Evolutionary conservation across 2,888 invertebrate species (phyloP).

Genomic region (Plebejus melissa): DNA sequence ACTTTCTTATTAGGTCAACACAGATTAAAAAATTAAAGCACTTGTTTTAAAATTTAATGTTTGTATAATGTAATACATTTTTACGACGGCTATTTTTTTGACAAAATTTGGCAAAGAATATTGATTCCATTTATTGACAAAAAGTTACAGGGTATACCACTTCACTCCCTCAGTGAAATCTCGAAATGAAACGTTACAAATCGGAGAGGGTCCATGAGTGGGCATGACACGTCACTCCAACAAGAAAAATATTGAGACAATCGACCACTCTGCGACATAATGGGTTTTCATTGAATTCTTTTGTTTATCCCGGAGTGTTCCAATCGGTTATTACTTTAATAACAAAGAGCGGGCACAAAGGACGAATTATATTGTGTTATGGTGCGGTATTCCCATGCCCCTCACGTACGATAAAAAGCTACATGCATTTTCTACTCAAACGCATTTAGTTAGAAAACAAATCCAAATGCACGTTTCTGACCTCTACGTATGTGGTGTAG

Average conservation of each 20-base stretch:
- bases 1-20: no score
- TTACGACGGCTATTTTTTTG: no score
- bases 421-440: slow-evolving; percentile 39
- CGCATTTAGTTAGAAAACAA: slow-evolving; percentile 39
- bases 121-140: not conserved
- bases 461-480: slow-evolving; percentile 37
- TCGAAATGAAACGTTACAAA: slow-evolving; percentile 15
- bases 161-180: slow-evolving; percentile 27
- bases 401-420: slow-evolving; percentile 57
- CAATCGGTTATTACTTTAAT: slow-evolving; percentile 79
- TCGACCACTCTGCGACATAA: slow-evolving; percentile 71
- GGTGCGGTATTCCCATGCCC: slow-evolving; percentile 56
- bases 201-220: slow-evolving; percentile 45
- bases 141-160: not conserved
- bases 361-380: slow-evolving; percentile 61
- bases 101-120: not conserved
- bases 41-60: no score
- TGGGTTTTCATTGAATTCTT: slow-evolving; percentile 78
- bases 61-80: no score
- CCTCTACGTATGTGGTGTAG: slow-evolving; percentile 25
- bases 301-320: slow-evolving; percentile 78
- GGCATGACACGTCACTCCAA: slow-evolving; percentile 74
- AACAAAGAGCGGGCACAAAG: slow-evolving; percentile 75
- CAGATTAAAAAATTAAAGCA: no score
- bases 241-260: slow-evolving; percentile 79